Base-by-base conservation (phyloP, 2,888 invertebrate species). In the Eupithecia subumbrata region DNA sequence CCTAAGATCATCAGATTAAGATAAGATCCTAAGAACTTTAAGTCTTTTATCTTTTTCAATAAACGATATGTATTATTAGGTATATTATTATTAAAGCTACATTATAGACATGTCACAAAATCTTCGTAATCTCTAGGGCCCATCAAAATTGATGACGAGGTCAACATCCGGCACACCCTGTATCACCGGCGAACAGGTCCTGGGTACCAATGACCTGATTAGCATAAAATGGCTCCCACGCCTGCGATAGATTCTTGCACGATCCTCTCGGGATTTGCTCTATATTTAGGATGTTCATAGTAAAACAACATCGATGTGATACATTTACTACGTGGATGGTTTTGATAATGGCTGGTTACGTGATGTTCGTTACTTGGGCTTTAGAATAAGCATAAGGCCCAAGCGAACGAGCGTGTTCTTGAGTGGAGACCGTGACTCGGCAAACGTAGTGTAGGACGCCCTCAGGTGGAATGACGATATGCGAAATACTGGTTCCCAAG, bases 191-290 rank as follows among this genome's bases (percentile, higher is more conserved):
- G 90, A 90, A 93, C 93, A 90, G 90, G 93, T 91, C 89, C 84
- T 78, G 93, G 90, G 91, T 93, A 94, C 93, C 94, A 95, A 94
- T 89, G 95, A 94, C 95, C 94, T 94, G 91, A 84, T 94, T 94
- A 91, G 88, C 94, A 94, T 94, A 94, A 91, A 83, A 81, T 80
- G 88, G 93, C 91, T 94, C 94, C 91, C 94, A 94, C 94, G 94
- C 85, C 52, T 90, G 89, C 92, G 91, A 94, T 94, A 94, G 94
- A 94, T 94, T 94, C 94, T 93, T 94, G 92, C 94, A 94, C 94
- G 94, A 91, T 91, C 89, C 86, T 86, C 87, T 88, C 91, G 91
- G 91, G 93, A 93, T 93, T 92, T 94, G 94, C 94, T 94, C 94
- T 94, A 94, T 94, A 94, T 94, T 94, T 92, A 94, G 93, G 93